These are phyloP conservation scores for Sorex maritimensis DNA, from an alignment of 2,797 vertebrate species.

Conservation along the genomic window DNA sequence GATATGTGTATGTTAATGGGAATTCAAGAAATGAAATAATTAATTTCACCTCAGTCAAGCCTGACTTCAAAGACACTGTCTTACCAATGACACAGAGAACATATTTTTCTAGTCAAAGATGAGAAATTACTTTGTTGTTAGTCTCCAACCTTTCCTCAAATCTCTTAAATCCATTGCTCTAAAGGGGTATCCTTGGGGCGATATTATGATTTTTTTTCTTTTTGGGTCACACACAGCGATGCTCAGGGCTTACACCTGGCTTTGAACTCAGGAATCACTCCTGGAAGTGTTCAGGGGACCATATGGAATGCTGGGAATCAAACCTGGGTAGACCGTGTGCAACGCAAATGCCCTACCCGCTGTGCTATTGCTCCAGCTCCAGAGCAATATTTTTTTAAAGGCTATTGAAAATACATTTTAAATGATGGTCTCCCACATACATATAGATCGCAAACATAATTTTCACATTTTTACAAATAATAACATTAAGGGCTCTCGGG, in stretches of 20 bases:
- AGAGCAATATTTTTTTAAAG: no score
- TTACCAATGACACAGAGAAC: slow-evolving; percentile 62
- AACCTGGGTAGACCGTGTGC: no score
- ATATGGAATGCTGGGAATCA: no score
- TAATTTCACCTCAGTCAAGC: slow-evolving; percentile 21
- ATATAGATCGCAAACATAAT: not conserved
- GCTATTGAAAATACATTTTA: slow-evolving; percentile 25
- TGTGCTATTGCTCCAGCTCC: no score
- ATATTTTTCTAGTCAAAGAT: slow-evolving; percentile 44
- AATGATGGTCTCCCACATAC: not conserved
- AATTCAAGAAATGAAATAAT: slow-evolving; percentile 51
- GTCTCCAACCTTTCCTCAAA: slow-evolving; percentile 9
- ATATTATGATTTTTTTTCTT: no score
- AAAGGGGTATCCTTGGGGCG: not conserved
- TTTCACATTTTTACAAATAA: slow-evolving; percentile 33
- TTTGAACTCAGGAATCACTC: no score
- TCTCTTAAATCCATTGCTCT: not conserved
- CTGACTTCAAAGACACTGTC: slow-evolving; percentile 47
- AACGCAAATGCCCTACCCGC: no score
- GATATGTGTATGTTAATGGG: not conserved
- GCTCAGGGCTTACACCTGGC: no score
- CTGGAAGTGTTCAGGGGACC: no score
- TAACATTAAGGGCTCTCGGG: not conserved
- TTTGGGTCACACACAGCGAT: no score
- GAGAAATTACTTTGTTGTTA: slow-evolving; percentile 51